These are phyloP conservation scores for Eumerus sabulonum DNA, from an alignment of 2,888 invertebrate species.

Conservation along the genomic window DNA sequence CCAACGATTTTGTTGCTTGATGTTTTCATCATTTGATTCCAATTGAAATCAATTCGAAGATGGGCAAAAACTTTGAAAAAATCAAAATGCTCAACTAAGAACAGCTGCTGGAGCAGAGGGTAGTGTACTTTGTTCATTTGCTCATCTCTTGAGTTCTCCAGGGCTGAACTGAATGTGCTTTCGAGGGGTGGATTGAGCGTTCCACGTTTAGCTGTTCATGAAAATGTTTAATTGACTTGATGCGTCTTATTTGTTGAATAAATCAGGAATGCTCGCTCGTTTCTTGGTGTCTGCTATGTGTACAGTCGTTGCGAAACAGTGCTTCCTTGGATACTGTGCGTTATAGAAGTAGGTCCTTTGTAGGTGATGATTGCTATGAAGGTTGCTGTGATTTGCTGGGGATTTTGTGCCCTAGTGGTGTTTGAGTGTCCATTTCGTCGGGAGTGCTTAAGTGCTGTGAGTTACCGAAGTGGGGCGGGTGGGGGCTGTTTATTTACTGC, in stretches of 20 bases:
- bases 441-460: too few species aligned
- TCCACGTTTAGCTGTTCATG: conserved; percentile 62
- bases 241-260: conserved; percentile 65
- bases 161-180: conserved; percentile 26
- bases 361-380: too few species aligned
- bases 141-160: conserved; percentile 29
- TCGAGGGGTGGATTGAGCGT: conserved; percentile 23
- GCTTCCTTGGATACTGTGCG: too few species aligned
- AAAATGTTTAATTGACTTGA: conserved; percentile 68
- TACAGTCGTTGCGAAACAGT: too few species aligned
- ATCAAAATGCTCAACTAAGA: conserved; percentile 47
- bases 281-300: neutral
- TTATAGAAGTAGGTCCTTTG: too few species aligned
- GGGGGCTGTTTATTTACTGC: too few species aligned
- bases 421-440: too few species aligned
- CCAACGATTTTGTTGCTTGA: neutral
- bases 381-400: too few species aligned
- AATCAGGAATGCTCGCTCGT: conserved; percentile 46
- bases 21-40: conserved; percentile 65
- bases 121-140: conserved; percentile 50
- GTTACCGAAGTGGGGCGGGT: too few species aligned
- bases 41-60: conserved; percentile 65
- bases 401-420: too few species aligned
- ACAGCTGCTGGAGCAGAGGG: neutral
- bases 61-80: conserved; percentile 62